These are phyloP conservation scores for Spicauda simplicius DNA, from an alignment of 2,888 invertebrate species.

Conservation along the genomic window DNA sequence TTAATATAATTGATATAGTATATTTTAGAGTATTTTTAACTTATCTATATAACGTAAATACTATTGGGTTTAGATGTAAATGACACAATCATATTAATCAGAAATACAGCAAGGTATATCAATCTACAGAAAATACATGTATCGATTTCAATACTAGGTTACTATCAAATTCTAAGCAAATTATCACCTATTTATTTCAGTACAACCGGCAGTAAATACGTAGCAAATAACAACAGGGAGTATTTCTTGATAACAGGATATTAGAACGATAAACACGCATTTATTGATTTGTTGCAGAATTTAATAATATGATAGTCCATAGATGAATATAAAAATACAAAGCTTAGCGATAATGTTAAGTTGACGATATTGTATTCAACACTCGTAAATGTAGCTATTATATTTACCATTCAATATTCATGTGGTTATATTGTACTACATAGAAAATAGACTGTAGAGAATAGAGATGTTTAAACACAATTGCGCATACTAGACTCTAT, in stretches of 20 bases:
- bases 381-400: constrained; percentile 8
- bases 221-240: constrained; percentile 8
- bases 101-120: not conserved
- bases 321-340: not conserved
- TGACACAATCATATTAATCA: not conserved
- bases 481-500: constrained; percentile 15
- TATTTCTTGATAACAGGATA: constrained; percentile 1
- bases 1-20: not conserved
- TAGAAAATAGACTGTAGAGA: constrained; percentile 21
- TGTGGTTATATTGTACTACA: constrained; percentile 4
- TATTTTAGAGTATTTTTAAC: not conserved
- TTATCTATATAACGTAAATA: not conserved
- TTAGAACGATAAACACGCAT: not conserved
- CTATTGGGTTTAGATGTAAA: not conserved
- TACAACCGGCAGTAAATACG: not conserved
- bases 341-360: not conserved
- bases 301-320: not conserved
- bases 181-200: not conserved
- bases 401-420: not conserved
- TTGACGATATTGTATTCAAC: not conserved
- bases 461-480: constrained; percentile 8
- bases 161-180: not conserved
- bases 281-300: not conserved
- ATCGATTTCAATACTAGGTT: not conserved
- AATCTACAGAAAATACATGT: not conserved